phyloP scores from a whole-genome alignment of 2,113 vertebrate genomes.

The Brevimyrus niger region DNA sequence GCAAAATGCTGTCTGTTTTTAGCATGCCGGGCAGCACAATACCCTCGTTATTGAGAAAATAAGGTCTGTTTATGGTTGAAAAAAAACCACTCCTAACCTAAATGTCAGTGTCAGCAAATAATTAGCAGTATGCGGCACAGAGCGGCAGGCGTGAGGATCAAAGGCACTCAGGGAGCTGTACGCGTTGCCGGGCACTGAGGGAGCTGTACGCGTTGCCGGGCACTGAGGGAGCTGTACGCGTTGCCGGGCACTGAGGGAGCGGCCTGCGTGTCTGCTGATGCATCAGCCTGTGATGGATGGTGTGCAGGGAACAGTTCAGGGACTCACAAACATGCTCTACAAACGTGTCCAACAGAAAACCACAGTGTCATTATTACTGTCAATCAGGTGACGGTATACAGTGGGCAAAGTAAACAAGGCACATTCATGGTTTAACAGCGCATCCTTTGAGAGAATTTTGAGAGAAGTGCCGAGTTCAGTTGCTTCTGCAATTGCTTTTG shows the following conservation, averaged over 20 bases:
- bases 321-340: not conserved
- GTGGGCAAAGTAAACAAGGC: not conserved
- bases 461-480: not conserved
- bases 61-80: not conserved
- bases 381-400: not conserved
- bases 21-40: not conserved
- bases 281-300: not conserved
- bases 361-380: not conserved
- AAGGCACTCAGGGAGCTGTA: constrained; percentile 13
- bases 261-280: not conserved
- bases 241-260: not conserved
- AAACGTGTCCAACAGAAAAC: not conserved
- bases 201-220: too few species aligned
- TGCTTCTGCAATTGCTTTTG: not conserved
- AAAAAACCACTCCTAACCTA: not conserved
- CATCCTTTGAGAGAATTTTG: not conserved
- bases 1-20: not conserved
- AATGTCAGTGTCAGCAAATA: constrained; percentile 27
- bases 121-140: constrained; percentile 17
- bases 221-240: not conserved
- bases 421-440: not conserved
- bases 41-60: not conserved
- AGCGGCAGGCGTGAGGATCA: constrained; percentile 18
- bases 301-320: not conserved
- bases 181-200: not conserved